phyloP scores from a whole-genome alignment of 2,888 invertebrate species.

The Luperina nickerlii region DNA sequence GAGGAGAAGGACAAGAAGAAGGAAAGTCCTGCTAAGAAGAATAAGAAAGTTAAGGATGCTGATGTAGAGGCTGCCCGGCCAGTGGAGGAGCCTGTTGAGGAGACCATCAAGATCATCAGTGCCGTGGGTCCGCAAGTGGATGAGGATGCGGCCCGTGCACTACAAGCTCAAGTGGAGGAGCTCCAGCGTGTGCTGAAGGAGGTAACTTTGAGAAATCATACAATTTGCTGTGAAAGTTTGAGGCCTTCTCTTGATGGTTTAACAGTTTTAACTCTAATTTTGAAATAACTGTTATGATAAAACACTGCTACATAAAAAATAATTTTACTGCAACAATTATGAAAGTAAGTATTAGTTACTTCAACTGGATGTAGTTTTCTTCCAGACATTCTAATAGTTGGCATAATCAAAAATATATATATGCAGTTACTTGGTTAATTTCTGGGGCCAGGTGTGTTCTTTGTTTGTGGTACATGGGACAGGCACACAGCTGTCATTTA shows the following conservation, averaged over 20 bases:
- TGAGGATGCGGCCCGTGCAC: conserved; percentile 83
- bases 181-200: conserved; percentile 87
- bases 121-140: conserved; percentile 84
- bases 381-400: neutral
- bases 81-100: conserved; percentile 78
- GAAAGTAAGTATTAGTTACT: neutral
- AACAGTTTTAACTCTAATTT: neutral
- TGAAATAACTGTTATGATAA: neutral
- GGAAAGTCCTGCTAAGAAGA: conserved; percentile 87
- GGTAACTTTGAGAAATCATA: conserved; percentile 70
- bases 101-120: conserved; percentile 86
- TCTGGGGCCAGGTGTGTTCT: neutral
- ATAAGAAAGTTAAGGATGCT: conserved; percentile 86
- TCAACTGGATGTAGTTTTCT: neutral
- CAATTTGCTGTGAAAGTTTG: no score
- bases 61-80: conserved; percentile 80
- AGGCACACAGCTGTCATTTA: conserved; percentile 12
- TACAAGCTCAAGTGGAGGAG: conserved; percentile 88
- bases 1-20: conserved; percentile 90
- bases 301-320: neutral
- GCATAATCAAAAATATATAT: neutral
- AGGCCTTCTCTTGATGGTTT: neutral
- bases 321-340: neutral
- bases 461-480: neutral
- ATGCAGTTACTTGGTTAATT: neutral